These are phyloP conservation scores for Drosophila mauritiana DNA, from an alignment of 1,140 invertebrate genomes.

Conservation along the genomic window DNA sequence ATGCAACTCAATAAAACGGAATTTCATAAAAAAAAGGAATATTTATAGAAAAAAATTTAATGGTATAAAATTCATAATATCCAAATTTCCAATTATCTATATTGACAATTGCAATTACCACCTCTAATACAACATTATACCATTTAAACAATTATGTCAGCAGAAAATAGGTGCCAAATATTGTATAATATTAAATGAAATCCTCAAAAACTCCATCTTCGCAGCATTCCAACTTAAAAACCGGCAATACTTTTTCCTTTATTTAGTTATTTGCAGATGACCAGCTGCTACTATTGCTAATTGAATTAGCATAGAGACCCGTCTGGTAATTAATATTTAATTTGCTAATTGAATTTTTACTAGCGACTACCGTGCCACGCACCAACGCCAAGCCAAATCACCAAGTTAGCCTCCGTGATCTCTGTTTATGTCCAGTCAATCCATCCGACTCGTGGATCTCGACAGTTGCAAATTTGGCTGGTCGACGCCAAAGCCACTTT, in stretches of 20 bases:
- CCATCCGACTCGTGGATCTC: slow-evolving; percentile 43
- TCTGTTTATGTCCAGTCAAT: slow-evolving; percentile 39
- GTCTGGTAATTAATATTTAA: slow-evolving; percentile 69
- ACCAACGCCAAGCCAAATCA: slow-evolving; percentile 36
- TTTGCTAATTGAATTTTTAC: slow-evolving; percentile 66
- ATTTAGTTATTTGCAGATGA: slow-evolving; percentile 24
- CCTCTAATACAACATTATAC: too few species aligned
- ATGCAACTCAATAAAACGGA: too few species aligned
- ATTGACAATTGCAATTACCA: too few species aligned
- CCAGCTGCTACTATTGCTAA: slow-evolving; percentile 42
- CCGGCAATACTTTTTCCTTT: slow-evolving; percentile 4
- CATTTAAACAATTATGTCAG: not conserved
- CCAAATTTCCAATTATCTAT: too few species aligned
- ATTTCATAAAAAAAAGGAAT: too few species aligned
- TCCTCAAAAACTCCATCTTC: not conserved
- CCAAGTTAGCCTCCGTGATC: slow-evolving; percentile 58
- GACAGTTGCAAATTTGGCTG: slow-evolving; percentile 64
- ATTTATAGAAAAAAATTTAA: too few species aligned
- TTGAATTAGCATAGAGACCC: slow-evolving; percentile 64
- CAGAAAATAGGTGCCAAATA: not conserved
- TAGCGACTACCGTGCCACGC: slow-evolving; percentile 63
- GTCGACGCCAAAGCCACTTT: slow-evolving; percentile 38
- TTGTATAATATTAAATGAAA: not conserved
- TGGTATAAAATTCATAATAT: too few species aligned
- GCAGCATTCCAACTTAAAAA: not conserved